A percentile compares a stretch with the other conserved stretches of the same genome.
Evolutionary conservation across 2,113 vertebrate genomes (phyloP).

Genomic region (Chloroceryle aenea): DNA sequence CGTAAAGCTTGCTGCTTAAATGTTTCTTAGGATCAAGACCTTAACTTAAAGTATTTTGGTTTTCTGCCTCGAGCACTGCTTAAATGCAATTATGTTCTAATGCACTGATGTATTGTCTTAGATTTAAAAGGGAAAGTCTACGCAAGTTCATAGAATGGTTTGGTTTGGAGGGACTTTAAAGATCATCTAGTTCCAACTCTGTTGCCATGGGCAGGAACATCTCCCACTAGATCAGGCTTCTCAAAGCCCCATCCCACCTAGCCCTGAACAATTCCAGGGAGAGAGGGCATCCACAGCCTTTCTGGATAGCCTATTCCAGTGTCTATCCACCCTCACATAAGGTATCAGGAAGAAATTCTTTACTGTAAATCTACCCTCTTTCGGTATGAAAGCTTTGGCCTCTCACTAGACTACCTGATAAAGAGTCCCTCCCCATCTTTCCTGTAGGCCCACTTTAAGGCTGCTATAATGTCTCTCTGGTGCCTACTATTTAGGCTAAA

Average conservation of each 20-base stretch:
- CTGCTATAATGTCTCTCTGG: not conserved
- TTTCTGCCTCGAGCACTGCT: not conserved
- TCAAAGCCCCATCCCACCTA: not conserved
- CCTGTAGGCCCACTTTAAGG: not conserved
- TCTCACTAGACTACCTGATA: not conserved
- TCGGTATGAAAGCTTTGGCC: not conserved
- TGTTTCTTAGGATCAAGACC: not conserved
- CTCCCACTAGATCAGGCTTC: not conserved
- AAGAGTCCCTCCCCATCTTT: not conserved
- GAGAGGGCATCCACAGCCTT: not conserved
- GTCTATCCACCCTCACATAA: not conserved
- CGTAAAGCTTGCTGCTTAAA: not conserved
- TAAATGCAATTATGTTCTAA: not conserved
- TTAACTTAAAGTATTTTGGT: not conserved
- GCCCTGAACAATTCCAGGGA: not conserved
- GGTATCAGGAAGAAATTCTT: no score
- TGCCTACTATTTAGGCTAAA: not conserved
- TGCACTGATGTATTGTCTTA: not conserved
- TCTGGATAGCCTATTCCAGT: not conserved
- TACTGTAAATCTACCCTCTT: not conserved
- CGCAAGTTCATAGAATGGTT: not conserved
- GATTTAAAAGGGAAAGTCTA: not conserved
- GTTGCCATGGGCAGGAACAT: not conserved
- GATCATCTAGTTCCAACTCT: accelerated
- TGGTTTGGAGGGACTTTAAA: not conserved